A percentile compares a stretch with the other conserved stretches of the same genome.
Evolutionary conservation across 1,140 invertebrate species (phyloP).

Genomic region (Battus philenor): DNA sequence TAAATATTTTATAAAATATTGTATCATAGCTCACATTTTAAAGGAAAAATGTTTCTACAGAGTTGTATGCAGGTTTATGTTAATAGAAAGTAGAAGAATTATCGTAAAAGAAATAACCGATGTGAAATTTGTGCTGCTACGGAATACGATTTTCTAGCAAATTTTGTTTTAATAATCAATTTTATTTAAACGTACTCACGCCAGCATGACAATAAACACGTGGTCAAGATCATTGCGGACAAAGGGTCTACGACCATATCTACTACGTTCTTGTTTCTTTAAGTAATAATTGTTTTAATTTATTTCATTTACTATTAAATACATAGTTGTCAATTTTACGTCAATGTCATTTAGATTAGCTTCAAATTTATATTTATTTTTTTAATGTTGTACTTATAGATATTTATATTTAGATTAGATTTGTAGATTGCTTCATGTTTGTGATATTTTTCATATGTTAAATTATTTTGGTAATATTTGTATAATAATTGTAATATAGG

Average conservation of each 20-base stretch:
- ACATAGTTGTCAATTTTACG: conserved; percentile 1
- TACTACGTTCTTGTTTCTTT: conserved; percentile 11
- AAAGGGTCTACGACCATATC: conserved; percentile 42
- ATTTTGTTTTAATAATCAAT: no score
- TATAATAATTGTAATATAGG: conserved; percentile 6
- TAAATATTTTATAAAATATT: no score
- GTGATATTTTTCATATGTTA: neutral
- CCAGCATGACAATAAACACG: conserved; percentile 47
- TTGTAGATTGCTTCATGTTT: neutral
- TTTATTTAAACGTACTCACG: conserved; percentile 43
- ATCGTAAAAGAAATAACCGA: no score
- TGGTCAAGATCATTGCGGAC: conserved; percentile 38
- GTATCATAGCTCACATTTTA: no score
- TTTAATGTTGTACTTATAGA: no score
- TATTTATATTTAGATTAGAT: neutral
- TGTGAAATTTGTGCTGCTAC: no score
- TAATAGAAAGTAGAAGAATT: no score
- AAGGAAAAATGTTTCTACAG: no score
- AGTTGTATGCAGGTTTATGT: no score
- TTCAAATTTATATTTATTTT: neutral
- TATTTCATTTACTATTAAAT: conserved; percentile 5
- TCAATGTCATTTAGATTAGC: neutral
- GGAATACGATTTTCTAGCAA: no score
- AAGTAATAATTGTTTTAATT: conserved; percentile 12
- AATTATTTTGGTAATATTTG: neutral